A percentile compares a stretch with the other conserved stretches of the same genome.
Evolutionary conservation across 2,797 vertebrate genomes (phyloP).

Genomic region (Hypotaenidia okinawae): DNA sequence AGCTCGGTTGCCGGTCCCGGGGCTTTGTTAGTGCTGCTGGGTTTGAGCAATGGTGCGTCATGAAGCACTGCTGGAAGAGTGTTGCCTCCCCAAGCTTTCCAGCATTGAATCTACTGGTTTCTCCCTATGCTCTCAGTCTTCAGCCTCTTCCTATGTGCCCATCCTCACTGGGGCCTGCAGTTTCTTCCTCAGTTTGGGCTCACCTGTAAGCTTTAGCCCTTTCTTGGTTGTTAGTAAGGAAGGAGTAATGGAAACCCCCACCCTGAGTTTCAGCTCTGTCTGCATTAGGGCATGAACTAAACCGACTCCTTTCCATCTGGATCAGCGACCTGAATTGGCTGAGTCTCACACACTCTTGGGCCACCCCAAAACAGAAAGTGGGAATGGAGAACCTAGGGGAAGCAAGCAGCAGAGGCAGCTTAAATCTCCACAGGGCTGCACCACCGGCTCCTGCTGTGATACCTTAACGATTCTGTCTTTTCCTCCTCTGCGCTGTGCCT

Average conservation of each 20-base stretch:
- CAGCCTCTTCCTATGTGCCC: background rate
- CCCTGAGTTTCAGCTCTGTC: background rate
- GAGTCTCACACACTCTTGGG: background rate
- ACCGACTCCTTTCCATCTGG: background rate
- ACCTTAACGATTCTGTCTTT: slow-evolving; percentile 58
- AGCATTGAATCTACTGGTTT: background rate
- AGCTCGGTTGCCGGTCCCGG: background rate
- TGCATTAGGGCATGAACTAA: background rate
- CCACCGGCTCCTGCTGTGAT: slow-evolving; percentile 27
- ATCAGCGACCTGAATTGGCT: background rate
- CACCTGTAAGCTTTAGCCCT: background rate
- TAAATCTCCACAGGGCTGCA: background rate
- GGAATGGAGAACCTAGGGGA: background rate
- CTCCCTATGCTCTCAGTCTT: background rate
- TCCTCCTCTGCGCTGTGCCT: slow-evolving; percentile 12
- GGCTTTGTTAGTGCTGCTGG: background rate
- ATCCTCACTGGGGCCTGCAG: background rate
- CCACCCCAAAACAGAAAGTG: background rate
- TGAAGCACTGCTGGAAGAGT: background rate
- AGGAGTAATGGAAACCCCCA: background rate
- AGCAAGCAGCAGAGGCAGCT: background rate
- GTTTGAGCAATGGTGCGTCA: background rate
- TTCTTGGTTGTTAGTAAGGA: background rate
- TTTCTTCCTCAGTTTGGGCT: background rate
- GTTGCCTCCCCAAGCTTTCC: background rate